Percentiles rank a stretch among this genome's conserved stretches.
phyloP scores from a whole-genome alignment of 2,888 invertebrate species.

The Lumbricus terrestris region DNA sequence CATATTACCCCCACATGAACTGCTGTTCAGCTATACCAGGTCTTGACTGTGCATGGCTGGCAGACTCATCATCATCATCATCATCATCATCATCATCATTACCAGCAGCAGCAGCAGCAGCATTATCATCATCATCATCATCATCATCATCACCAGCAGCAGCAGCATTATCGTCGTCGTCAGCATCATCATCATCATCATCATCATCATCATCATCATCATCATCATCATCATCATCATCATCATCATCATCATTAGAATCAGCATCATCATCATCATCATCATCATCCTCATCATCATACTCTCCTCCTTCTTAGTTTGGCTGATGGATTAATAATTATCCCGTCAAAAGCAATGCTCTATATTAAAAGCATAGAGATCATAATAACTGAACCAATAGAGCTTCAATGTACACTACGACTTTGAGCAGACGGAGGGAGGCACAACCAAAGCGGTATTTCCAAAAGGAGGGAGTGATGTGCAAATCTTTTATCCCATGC shows the following conservation, averaged over 20 bases:
- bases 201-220: no score
- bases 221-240: no score
- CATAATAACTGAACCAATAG: not conserved
- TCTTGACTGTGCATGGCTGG: not conserved
- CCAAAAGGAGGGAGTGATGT: no score
- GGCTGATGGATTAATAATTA: not conserved
- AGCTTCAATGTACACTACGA: not conserved
- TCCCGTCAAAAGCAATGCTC: no score
- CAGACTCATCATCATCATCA: not conserved
- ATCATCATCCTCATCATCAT: no score
- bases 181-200: not conserved
- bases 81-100: no score
- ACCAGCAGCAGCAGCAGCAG: no score
- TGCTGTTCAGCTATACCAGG: not conserved
- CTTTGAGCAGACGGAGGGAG: not conserved
- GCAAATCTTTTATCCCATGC: not conserved
- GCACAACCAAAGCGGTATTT: not conserved
- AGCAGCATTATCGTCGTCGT: no score
- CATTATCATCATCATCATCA: no score
- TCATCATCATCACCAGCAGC: no score
- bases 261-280: not conserved
- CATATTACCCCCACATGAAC: not conserved
- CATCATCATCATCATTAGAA: no score
- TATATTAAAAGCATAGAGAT: not conserved
- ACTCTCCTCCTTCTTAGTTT: no score